Base-by-base conservation (phyloP, 1,140 invertebrate genomes). In the Macrostomum lignano region DNA sequence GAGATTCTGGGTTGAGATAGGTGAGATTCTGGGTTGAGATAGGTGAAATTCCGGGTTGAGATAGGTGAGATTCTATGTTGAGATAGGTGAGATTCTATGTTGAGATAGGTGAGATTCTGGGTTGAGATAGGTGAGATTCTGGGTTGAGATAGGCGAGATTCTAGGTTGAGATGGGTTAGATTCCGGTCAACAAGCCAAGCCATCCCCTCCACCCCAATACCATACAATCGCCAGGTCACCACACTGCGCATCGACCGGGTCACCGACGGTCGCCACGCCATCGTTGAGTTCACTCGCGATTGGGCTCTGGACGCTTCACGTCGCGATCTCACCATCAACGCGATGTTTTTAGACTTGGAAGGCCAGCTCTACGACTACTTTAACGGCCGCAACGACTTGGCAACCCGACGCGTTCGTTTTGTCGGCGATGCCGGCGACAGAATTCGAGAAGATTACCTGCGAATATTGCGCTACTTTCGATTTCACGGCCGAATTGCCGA, bases 351-450 rank as follows among this genome's bases (percentile, higher is more conserved):
- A 35, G 72, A 70, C 44, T 66, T 86, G 41, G 77, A 96, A 62
- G 91, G 91, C 2, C 73, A 67, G 7, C 63, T 98, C 1, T 86
- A 82, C 61, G 91, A 98, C 62, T 96, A 91, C 55, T 96, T 91
- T 49, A 73, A 70, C 65, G 91, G 91, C 1, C 73, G 72, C 51
- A 71, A 88, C 38, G 84, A 98, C 64, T 55, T 98, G 20, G 56
- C 72, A 44, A 67, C 73, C 1, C 62, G 62, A 40, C 65, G 63
- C 42, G 59, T 98, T 20, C 60, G 61, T 23, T 98, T 98, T 69
- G 91, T 98, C 36, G 91, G 88, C 3, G 66, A 81, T 57, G 58
- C 86, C 4, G 62, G 55, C 35, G 61, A 62, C 9, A 67, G 91
- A 48, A 88, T 98, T 31, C 67, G 74, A 48, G 88, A 98, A 64